Percentiles rank a stretch among this genome's conserved stretches.
Evolutionary conservation across 2,113 vertebrate species (phyloP).

Genomic region (Etheostoma cragini): DNA sequence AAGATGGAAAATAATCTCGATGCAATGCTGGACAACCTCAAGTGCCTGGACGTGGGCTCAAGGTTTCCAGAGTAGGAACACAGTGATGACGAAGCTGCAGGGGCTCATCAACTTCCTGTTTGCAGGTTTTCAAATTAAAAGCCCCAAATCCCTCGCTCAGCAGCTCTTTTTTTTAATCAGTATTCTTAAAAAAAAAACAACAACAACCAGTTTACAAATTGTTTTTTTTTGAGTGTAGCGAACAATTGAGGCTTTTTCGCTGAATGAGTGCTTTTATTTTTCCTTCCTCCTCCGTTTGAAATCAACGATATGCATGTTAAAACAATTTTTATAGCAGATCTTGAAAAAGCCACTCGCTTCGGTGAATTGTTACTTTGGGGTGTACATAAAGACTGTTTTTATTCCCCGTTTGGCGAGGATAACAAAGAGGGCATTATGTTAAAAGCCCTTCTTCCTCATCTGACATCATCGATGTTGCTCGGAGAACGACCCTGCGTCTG

Average conservation of each 20-base stretch:
- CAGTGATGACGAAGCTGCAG: constrained; percentile 59
- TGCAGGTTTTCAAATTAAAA: constrained; percentile 64
- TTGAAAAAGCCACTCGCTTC: constrained; percentile 66
- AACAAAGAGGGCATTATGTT: constrained; percentile 57
- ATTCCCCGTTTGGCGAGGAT: constrained; percentile 42
- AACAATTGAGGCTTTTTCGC: constrained; percentile 57
- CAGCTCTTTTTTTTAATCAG: constrained; percentile 68
- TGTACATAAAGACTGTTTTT: constrained; percentile 69
- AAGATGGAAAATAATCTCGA: constrained; percentile 27
- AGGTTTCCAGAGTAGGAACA: constrained; percentile 82
- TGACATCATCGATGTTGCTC: constrained; percentile 38
- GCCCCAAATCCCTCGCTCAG: constrained; percentile 47
- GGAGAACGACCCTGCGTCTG: constrained; percentile 54
- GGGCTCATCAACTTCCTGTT: constrained; percentile 51
- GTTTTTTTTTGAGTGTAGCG: constrained; percentile 46
- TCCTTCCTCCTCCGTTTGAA: constrained; percentile 61
- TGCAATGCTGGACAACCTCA: constrained; percentile 82
- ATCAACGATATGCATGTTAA: constrained; percentile 70
- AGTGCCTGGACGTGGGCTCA: constrained; percentile 81
- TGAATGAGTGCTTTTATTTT: constrained; percentile 58
- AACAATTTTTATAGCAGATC: constrained; percentile 70
- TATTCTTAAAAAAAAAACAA: constrained; percentile 61
- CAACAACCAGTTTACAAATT: constrained; percentile 70
- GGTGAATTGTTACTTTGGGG: constrained; percentile 68
- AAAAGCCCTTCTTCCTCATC: constrained; percentile 59